Base-by-base conservation (phyloP, 2,113 vertebrate genomes). In the Noctilio leporinus region DNA sequence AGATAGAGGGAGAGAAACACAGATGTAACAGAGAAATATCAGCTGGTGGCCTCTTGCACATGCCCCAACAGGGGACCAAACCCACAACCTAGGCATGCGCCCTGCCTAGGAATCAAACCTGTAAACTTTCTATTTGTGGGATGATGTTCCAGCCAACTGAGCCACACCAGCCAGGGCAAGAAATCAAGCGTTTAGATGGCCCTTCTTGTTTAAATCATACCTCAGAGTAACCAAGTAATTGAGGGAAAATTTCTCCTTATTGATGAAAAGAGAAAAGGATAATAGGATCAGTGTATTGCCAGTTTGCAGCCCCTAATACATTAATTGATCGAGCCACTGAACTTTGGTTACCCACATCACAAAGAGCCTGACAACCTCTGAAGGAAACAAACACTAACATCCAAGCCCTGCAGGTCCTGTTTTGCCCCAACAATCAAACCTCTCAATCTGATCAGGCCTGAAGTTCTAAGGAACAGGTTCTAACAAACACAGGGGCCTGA, bases 311-410 rank as follows among this genome's bases (percentile, higher is more conserved):
- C 33, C 43, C 67, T 47, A 10, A 26, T 11, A 28, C 8, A 47
- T 4, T 0, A 62, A 24, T 0, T 10, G 72, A 3, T 3, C 7
- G 7, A 8, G 19, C 30, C n/a, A 10, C 45, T 12, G 53, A 33
- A 40, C 12, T 14, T 0, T 10, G 19, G 30, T 57, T 1, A 0
- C 22, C 40, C 11, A 9, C 0, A 3, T 76, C 51, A 22, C 69
- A 10, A 4, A 22, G 1, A 26, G 12, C 47, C 15, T 33, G 30
- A 49, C 28, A 55, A 10, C 9, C 11, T 53, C 57, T 10, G 19
- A 35, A 51, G 40, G 57, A 35, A 59, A 59, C 12, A 9, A 3
- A 19, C 64, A 9, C 10, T 24, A 33, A 81, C 53, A 9, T 38
- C 24, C 30, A 38, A 0, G 9, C 26, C 43, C 84, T 22, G 1